A percentile compares a stretch with the other conserved stretches of the same genome.
These are phyloP conservation scores for Hydrozoanthus gracilis DNA, from an alignment of 92 coral and sea anemone species.

Conservation along the genomic window DNA sequence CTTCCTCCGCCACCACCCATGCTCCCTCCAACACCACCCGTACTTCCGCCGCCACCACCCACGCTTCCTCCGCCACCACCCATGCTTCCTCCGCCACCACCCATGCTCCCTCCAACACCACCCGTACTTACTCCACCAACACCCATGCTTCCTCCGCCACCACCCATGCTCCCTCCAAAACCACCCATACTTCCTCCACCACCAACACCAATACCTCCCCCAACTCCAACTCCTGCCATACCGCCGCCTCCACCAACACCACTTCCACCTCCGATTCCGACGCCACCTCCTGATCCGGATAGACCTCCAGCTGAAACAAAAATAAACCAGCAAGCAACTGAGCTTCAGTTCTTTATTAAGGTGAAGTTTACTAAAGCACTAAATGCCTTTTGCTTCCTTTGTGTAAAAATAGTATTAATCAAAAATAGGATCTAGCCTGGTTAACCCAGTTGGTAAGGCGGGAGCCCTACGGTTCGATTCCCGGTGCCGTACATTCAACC, in stretches of 20 bases:
- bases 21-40: neutral
- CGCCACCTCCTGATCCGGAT: slow-evolving; percentile 23
- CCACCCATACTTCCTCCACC: neutral
- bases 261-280: slow-evolving; percentile 36
- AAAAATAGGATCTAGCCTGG: too few relatives aligned
- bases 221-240: slow-evolving; percentile 25
- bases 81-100: slow-evolving; percentile 9
- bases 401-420: too few relatives aligned
- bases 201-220: slow-evolving; percentile 29
- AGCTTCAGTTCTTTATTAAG: too few relatives aligned
- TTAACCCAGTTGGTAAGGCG: too few relatives aligned
- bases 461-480: too few relatives aligned
- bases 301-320: slow-evolving; percentile 23
- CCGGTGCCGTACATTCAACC: too few relatives aligned
- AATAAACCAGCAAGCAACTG: neutral
- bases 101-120: neutral
- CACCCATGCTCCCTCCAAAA: slow-evolving; percentile 4
- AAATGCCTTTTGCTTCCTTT: too few relatives aligned
- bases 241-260: slow-evolving; percentile 21
- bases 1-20: neutral
- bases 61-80: slow-evolving; percentile 26
- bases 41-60: slow-evolving; percentile 28
- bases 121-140: slow-evolving; percentile 38
- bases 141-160: slow-evolving; percentile 26
- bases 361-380: too few relatives aligned